Evolutionary conservation across 2,113 vertebrate genomes (phyloP), one percentile per base, ranked within the genome.

Genomic region (Oceanodroma tethys): DNA sequence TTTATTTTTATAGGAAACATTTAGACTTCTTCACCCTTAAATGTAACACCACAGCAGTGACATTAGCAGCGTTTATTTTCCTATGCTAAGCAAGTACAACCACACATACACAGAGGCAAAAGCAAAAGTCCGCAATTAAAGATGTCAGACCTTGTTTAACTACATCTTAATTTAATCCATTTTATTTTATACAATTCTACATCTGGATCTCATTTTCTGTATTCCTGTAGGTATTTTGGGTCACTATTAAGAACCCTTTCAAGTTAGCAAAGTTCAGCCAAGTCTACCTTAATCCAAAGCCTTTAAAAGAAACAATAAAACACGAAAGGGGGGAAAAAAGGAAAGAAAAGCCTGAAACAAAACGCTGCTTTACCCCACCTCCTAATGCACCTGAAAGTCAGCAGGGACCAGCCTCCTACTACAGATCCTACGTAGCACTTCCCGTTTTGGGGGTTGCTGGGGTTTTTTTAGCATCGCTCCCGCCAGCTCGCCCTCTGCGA

Each of bases 131-230:
- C 88, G 81, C 96, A 98, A 98, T 97, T 97, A 98, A 97, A 97
- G 95, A 98, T 96, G 97, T 98, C 97, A 97, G 97, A 89, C 95
- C 95, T 76, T 75, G 95, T 97, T 97, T 97, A 92, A 80, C 65
- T 92, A 96, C 72, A 93, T 97, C 97, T 98, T 93, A 97, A 98
- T 97, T 96, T 97, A 97, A 97, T 94, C 94, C 85, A 52, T 93
- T 97, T 96, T 95, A 81, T 94, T 97, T 96, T 96, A 92, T 83
- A 92, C 90, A 96, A 92, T 88, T 72, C 94, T 90, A 92, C 97
- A 97, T 97, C 97, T 97, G 97, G 97, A 95, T 90, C 96, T 96
- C 96, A 92, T 98, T 97, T 95, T 91, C 97, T 29, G 53, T 96
- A 97, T 96, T 96, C 95, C 97, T 96, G 88, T 93, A 97, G 97